These are phyloP conservation scores for Chiloscyllium plagiosum DNA, from an alignment of 2,113 vertebrate species.

Conservation along the genomic window DNA sequence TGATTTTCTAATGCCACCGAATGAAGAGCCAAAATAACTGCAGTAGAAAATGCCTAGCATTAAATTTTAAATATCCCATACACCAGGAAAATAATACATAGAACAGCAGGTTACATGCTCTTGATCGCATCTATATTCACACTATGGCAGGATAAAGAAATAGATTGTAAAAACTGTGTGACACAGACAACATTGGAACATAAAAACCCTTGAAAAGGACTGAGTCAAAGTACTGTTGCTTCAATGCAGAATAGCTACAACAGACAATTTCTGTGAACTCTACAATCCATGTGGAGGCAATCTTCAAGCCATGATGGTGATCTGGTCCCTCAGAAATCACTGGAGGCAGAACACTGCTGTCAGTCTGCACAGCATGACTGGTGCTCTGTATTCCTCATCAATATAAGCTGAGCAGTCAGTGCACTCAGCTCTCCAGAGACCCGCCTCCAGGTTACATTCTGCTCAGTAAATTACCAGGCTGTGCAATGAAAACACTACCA, in stretches of 20 bases:
- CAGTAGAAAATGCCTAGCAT: background rate
- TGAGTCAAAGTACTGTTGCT: background rate
- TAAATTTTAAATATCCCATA: background rate
- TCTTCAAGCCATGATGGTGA: no score
- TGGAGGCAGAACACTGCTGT: background rate
- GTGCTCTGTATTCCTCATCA: conserved; percentile 35
- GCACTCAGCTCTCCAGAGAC: background rate
- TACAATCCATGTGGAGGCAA: background rate
- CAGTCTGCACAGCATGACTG: conserved; percentile 33
- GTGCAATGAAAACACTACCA: background rate
- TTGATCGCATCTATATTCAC: no score
- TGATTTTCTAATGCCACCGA: background rate
- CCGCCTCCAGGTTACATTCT: conserved; percentile 20
- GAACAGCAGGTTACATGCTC: background rate
- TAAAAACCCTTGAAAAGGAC: background rate
- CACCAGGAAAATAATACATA: background rate
- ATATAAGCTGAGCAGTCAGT: conserved; percentile 39
- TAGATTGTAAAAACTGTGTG: background rate
- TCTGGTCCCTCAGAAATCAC: background rate
- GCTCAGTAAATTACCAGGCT: background rate
- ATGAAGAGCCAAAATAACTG: background rate
- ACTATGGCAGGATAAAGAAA: background rate
- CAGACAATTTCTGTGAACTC: background rate
- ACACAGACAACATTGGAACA: background rate
- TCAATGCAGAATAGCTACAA: background rate